Conservation (phyloP, 1,140 invertebrate species). For the Drepana arcuata region DNA sequence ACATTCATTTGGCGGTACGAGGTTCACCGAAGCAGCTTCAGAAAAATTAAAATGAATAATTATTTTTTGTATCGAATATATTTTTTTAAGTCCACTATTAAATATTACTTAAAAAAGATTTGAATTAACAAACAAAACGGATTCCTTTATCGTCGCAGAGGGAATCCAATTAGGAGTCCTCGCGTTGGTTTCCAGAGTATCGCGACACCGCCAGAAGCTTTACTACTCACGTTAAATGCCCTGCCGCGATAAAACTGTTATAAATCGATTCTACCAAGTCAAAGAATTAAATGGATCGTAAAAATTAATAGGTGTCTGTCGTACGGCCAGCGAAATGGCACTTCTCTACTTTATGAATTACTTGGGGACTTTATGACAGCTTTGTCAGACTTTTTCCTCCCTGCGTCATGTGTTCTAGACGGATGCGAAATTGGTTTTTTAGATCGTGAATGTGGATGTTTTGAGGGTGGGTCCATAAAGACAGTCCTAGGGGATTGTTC, state of each 20-base stretch:
- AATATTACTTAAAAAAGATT: no score
- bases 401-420: conserved; percentile 59
- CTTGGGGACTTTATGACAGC: conserved; percentile 59
- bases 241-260: conserved; percentile 55
- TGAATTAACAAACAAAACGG: no score
- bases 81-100: no score
- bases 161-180: conserved; percentile 41
- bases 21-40: no score
- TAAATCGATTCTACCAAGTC: conserved; percentile 65
- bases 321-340: conserved; percentile 33
- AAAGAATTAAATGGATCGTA: conserved; percentile 67
- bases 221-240: conserved; percentile 47
- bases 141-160: no score
- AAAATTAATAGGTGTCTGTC: conserved; percentile 64
- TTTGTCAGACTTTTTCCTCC: conserved; percentile 49
- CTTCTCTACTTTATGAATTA: conserved; percentile 59
- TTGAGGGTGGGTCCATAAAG: conserved; percentile 29
- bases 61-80: no score
- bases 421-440: conserved; percentile 64
- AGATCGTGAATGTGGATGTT: conserved; percentile 37
- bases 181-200: conserved; percentile 24
- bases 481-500: no score
- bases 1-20: no score
- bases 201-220: conserved; percentile 45
- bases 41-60: no score